phyloP scores from a whole-genome alignment of 2,113 vertebrate species.

The Pachypanchax playfairii region DNA sequence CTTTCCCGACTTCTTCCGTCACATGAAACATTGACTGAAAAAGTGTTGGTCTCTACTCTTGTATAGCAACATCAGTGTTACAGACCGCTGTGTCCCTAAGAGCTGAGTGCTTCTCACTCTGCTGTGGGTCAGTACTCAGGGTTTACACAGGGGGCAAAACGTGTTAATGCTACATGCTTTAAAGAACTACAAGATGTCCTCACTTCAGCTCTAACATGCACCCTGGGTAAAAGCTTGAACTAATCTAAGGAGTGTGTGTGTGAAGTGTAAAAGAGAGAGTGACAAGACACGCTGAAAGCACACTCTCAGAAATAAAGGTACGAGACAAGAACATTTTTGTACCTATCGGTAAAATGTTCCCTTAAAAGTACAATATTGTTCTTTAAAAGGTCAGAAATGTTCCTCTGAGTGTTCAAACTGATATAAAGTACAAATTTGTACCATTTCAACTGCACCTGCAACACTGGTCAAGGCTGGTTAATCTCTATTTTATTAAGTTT shows the following conservation, averaged over 20 bases:
- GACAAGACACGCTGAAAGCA: constrained; percentile 10
- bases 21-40: constrained; percentile 35
- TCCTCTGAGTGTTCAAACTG: no score
- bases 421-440: no score
- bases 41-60: constrained; percentile 24
- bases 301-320: no score
- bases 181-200: constrained; percentile 81
- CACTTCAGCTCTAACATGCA: constrained; percentile 73
- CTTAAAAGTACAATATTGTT: no score
- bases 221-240: constrained; percentile 77
- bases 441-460: no score
- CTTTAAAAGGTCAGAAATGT: no score
- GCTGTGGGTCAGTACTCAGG: constrained; percentile 72
- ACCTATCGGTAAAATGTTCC: no score
- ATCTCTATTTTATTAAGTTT: no score
- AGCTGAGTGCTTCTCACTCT: constrained; percentile 51
- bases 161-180: constrained; percentile 80
- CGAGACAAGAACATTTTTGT: no score
- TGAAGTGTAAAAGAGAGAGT: background rate
- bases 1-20: constrained; percentile 58
- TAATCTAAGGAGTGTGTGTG: constrained; percentile 65
- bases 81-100: constrained; percentile 56
- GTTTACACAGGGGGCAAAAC: constrained; percentile 77
- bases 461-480: no score
- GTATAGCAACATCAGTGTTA: constrained; percentile 14